A percentile compares a stretch with the other conserved stretches of the same genome.
Evolutionary conservation across 1,140 invertebrate species (phyloP).

Genomic region (Leptonema lineaticorne): DNA sequence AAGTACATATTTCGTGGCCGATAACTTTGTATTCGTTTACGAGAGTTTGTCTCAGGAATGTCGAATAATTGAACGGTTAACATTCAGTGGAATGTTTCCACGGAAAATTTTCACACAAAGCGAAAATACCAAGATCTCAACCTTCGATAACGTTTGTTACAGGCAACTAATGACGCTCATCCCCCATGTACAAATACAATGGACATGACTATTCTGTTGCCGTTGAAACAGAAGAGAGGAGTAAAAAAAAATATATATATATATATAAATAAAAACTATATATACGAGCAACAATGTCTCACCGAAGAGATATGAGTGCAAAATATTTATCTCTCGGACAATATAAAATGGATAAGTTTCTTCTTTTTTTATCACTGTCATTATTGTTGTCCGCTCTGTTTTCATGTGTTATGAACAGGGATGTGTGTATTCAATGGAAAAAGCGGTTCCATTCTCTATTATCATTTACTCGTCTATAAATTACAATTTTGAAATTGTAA

Average conservation of each 20-base stretch:
- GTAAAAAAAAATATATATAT: too few species aligned
- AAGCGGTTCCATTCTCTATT: too few species aligned
- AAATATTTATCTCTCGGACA: slow-evolving; percentile 7
- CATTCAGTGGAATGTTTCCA: slow-evolving; percentile 24
- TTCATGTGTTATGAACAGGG: not conserved
- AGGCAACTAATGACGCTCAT: not conserved
- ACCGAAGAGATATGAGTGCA: not conserved
- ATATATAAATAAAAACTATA: too few species aligned
- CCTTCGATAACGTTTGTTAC: slow-evolving; percentile 25
- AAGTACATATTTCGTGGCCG: not conserved
- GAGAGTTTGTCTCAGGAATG: slow-evolving; percentile 19
- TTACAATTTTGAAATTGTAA: too few species aligned
- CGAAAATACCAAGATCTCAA: slow-evolving; percentile 10
- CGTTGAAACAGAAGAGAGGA: too few species aligned
- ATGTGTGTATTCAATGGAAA: too few species aligned
- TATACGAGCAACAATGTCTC: too few species aligned
- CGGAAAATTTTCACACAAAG: slow-evolving; percentile 17
- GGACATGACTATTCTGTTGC: slow-evolving; percentile 26
- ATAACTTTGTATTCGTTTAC: not conserved
- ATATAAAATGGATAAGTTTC: not conserved
- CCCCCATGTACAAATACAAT: slow-evolving; percentile 16
- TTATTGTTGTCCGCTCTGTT: not conserved
- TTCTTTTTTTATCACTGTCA: too few species aligned
- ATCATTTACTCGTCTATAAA: too few species aligned
- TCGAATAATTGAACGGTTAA: not conserved